Conservation (phyloP, 2,113 vertebrate genomes). For the Halichoerus grypus region DNA sequence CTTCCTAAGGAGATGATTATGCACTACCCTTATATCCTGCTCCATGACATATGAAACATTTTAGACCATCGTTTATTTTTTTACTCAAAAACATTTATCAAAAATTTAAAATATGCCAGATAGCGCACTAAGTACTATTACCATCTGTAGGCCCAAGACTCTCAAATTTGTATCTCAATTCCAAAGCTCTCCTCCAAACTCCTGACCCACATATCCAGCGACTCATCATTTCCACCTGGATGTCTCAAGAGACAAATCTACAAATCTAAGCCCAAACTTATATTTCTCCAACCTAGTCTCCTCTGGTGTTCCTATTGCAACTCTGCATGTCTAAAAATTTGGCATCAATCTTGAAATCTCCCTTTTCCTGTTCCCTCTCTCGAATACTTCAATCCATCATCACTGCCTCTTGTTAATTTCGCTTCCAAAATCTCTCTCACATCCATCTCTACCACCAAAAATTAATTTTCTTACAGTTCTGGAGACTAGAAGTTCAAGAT, state of each 20-base stretch:
- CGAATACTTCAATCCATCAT: neutral
- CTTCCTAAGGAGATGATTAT: neutral
- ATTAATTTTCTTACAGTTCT: neutral
- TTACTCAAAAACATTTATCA: neutral
- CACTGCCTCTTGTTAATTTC: neutral
- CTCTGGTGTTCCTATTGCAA: neutral
- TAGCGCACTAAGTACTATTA: neutral
- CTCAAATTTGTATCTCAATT: neutral
- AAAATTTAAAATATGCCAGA: constrained; percentile 23
- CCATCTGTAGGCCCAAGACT: neutral
- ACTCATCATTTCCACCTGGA: neutral
- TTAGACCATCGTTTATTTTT: neutral
- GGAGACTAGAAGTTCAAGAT: neutral
- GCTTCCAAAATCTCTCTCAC: neutral
- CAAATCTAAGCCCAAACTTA: neutral
- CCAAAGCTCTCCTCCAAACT: constrained; percentile 34
- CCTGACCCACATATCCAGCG: neutral
- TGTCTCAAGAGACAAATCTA: neutral
- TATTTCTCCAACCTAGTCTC: neutral
- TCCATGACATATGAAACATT: neutral
- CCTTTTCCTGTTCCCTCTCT: neutral
- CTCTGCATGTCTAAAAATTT: neutral
- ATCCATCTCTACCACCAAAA: neutral
- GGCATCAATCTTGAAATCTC: neutral
- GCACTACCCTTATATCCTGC: neutral